Conservation (phyloP, 2,113 vertebrate genomes). For the Nerophis lumbriciformis region DNA sequence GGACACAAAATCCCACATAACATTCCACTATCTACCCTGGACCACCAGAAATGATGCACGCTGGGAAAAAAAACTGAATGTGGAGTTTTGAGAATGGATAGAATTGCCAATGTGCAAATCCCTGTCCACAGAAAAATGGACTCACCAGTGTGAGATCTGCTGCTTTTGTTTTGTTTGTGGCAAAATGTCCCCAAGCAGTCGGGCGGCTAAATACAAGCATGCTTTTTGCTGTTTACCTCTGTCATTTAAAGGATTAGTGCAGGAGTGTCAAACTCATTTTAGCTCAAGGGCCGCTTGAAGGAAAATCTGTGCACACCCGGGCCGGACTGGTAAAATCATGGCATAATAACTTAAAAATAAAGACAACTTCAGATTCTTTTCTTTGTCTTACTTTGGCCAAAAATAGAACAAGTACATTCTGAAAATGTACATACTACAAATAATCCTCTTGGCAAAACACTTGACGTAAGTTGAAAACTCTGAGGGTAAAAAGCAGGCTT, state of each 20-base stretch:
- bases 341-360: no score
- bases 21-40: background rate
- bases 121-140: conserved; percentile 23
- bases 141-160: conserved; percentile 31
- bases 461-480: no score
- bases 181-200: conserved; percentile 39
- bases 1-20: background rate
- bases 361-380: no score
- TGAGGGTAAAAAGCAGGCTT: no score
- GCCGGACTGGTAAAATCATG: no score
- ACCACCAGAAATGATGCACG: background rate
- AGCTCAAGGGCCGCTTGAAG: no score
- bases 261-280: no score
- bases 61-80: background rate
- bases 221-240: conserved; percentile 15
- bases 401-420: no score
- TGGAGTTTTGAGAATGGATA: background rate
- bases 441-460: no score
- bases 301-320: no score
- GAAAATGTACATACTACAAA: no score
- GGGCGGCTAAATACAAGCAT: conserved; percentile 11
- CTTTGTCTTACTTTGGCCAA: no score
- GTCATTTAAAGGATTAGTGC: background rate
- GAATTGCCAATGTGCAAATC: conserved; percentile 19
- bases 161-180: conserved; percentile 41